Evolutionary conservation across 2,113 vertebrate species (phyloP).

Genomic region (Bubo bubo): DNA sequence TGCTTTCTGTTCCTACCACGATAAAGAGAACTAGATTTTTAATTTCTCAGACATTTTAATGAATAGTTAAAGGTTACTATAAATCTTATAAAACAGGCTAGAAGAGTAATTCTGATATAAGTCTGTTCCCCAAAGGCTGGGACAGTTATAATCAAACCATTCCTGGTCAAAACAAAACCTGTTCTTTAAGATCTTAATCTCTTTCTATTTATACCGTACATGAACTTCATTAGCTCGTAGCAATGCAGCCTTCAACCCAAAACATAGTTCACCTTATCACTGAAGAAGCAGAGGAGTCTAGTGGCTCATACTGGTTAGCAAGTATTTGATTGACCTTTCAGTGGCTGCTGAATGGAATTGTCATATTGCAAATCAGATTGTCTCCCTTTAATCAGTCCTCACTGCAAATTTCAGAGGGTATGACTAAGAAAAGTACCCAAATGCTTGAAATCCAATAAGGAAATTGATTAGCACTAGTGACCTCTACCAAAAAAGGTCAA

Average conservation of each 20-base stretch:
- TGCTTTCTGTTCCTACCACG: neutral
- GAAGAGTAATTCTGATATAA: neutral
- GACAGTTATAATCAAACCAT: neutral
- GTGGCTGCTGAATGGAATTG: neutral
- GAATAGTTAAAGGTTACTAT: neutral
- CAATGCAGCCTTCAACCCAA: neutral
- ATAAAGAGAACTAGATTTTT: neutral
- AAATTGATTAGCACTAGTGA: constrained; percentile 5
- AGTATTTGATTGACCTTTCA: neutral
- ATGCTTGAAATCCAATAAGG: constrained; percentile 28
- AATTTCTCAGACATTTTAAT: neutral
- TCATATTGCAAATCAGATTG: neutral
- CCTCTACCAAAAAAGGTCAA: neutral
- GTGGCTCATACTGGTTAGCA: neutral
- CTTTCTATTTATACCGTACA: neutral
- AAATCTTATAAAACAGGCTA: neutral
- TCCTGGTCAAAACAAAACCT: neutral
- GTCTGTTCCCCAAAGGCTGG: neutral
- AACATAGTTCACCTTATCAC: neutral
- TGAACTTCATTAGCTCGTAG: neutral
- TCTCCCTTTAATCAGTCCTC: neutral
- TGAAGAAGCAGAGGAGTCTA: neutral
- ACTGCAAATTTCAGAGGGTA: neutral
- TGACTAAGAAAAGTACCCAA: neutral
- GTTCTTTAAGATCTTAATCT: neutral